Conservation (phyloP, 2,888 invertebrate genomes). For the Stenotaenia linearis region DNA sequence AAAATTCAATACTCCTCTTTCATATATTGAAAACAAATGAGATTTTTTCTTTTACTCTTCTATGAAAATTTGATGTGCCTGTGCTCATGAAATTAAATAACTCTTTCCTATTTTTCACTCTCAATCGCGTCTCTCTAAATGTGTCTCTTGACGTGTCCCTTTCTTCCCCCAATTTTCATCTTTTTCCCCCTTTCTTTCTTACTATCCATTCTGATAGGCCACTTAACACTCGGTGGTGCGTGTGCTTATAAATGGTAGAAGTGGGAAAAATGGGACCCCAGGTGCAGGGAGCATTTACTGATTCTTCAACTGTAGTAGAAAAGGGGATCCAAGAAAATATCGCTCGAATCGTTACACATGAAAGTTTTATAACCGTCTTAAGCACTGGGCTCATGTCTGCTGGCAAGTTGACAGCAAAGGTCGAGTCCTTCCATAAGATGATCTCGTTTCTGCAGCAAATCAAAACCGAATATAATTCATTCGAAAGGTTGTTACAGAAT, state of each 20-base stretch:
- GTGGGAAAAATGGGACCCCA: conserved; percentile 24
- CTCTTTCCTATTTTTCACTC: background rate
- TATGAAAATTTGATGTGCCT: background rate
- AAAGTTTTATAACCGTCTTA: conserved; percentile 26
- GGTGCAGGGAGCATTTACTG: conserved; percentile 17
- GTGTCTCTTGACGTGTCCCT: conserved; percentile 15
- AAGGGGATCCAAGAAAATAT: conserved; percentile 5
- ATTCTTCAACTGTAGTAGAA: conserved; percentile 21
- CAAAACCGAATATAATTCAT: conserved; percentile 14
- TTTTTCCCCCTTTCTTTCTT: background rate
- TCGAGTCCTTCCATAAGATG: background rate
- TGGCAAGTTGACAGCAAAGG: conserved; percentile 26
- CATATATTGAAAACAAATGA: background rate
- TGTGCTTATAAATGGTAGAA: conserved; percentile 21
- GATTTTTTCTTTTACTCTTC: background rate
- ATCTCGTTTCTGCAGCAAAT: background rate
- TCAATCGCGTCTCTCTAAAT: background rate
- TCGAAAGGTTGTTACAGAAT: background rate
- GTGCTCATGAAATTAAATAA: conserved; percentile 17
- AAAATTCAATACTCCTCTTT: background rate
- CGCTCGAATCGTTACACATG: conserved; percentile 21
- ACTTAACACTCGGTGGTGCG: conserved; percentile 20
- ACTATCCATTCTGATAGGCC: background rate
- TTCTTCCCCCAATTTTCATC: conserved; percentile 4
- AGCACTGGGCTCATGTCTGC: conserved; percentile 24